These are phyloP conservation scores for Schrankia costaestrigalis DNA, from an alignment of 2,888 invertebrate genomes.

Conservation along the genomic window DNA sequence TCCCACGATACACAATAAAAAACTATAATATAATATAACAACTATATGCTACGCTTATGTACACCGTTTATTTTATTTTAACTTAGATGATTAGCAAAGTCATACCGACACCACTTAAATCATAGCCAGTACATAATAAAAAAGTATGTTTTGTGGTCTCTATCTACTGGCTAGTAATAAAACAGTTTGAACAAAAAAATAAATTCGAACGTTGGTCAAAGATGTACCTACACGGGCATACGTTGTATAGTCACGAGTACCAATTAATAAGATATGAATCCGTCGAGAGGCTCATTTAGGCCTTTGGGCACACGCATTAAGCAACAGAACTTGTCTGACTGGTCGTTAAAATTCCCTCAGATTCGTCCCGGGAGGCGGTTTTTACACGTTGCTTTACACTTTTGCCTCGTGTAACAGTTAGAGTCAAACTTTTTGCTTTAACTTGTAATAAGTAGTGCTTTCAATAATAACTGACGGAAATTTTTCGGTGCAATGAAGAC, in stretches of 20 bases:
- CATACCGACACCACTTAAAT: no score
- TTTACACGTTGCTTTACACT: slow-evolving; percentile 41
- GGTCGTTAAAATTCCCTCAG: slow-evolving; percentile 65
- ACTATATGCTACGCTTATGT: no score
- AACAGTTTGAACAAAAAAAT: slow-evolving; percentile 3
- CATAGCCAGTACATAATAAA: no score
- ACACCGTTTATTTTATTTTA: no score
- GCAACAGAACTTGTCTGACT: slow-evolving; percentile 53
- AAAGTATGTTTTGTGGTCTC: no score
- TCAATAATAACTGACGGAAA: no score
- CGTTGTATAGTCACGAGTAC: slow-evolving; percentile 31
- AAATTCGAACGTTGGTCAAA: slow-evolving; percentile 12
- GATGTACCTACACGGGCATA: slow-evolving; percentile 19
- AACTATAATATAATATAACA: no score
- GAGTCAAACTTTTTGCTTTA: slow-evolving; percentile 12
- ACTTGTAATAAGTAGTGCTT: no score
- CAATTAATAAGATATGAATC: slow-evolving; percentile 45
- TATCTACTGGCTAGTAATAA: slow-evolving; percentile 2
- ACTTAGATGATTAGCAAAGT: no score
- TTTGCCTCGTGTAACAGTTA: slow-evolving; percentile 27
- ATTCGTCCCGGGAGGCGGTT: slow-evolving; percentile 55
- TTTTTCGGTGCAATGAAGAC: no score
- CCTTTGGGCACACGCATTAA: slow-evolving; percentile 46
- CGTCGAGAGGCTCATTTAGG: slow-evolving; percentile 45
- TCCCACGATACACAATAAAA: no score